phyloP scores from a whole-genome alignment of 1,140 invertebrate genomes.

The Brachionus rubens region DNA sequence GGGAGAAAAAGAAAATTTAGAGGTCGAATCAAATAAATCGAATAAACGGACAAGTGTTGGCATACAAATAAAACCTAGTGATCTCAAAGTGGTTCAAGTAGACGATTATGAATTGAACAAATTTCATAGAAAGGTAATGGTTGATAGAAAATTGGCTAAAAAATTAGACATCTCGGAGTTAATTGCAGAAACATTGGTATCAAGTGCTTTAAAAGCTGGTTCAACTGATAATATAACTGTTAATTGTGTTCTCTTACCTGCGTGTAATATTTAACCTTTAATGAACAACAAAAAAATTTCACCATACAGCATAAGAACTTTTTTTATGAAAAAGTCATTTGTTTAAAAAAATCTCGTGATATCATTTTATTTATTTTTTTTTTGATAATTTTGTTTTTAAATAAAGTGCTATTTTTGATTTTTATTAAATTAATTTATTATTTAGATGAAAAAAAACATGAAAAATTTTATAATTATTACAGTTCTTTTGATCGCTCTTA shows the following conservation, averaged over 20 bases:
- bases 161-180: constrained; percentile 6
- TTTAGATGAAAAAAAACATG: no score
- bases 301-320: no score
- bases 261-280: constrained; percentile 36
- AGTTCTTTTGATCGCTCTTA: no score
- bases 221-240: constrained; percentile 35
- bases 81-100: constrained; percentile 15
- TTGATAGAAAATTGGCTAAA: constrained; percentile 24
- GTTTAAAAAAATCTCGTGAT: no score
- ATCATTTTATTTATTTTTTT: no score
- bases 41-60: background rate
- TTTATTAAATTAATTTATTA: no score
- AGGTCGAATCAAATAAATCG: background rate
- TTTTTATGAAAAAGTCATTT: no score
- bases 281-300: no score
- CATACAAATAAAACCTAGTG: constrained; percentile 10
- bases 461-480: no score
- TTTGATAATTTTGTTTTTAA: no score
- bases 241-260: constrained; percentile 39
- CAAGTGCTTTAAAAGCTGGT: constrained; percentile 1
- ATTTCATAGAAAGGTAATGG: constrained; percentile 1
- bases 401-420: no score
- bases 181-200: background rate
- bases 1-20: background rate
- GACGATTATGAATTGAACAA: constrained; percentile 12